Evolutionary conservation across 2,113 vertebrate genomes (phyloP).

Genomic region (Pyxicephalus adspersus): DNA sequence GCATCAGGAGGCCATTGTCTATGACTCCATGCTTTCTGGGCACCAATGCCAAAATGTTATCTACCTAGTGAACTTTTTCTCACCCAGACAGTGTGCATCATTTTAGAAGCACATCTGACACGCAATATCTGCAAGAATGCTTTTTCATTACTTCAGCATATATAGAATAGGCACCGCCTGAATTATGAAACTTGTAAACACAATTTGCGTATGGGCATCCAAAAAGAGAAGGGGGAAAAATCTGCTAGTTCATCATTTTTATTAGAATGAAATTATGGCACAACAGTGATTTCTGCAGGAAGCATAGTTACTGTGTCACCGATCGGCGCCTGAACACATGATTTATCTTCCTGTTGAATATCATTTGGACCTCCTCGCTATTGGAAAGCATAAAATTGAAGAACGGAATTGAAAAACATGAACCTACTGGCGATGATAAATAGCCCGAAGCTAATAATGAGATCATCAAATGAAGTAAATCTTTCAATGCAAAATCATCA

Average conservation of each 20-base stretch:
- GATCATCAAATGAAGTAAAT: slow-evolving; percentile 54
- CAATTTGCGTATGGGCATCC: slow-evolving; percentile 54
- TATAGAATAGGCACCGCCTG: slow-evolving; percentile 39
- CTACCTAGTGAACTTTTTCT: slow-evolving; percentile 39
- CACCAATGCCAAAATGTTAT: neutral
- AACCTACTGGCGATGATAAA: slow-evolving; percentile 44
- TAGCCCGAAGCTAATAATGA: slow-evolving; percentile 50
- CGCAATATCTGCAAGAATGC: slow-evolving; percentile 35
- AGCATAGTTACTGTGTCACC: slow-evolving; percentile 50
- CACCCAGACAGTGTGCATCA: slow-evolving; percentile 47
- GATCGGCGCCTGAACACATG: slow-evolving; percentile 37
- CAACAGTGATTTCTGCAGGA: slow-evolving; percentile 52
- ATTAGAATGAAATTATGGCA: slow-evolving; percentile 54
- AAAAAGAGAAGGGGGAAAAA: slow-evolving; percentile 44
- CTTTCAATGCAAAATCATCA: slow-evolving; percentile 55
- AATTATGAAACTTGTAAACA: slow-evolving; percentile 54
- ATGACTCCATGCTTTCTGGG: neutral
- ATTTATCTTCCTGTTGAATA: slow-evolving; percentile 53
- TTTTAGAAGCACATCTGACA: slow-evolving; percentile 37
- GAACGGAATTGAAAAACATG: slow-evolving; percentile 53
- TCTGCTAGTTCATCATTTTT: slow-evolving; percentile 53
- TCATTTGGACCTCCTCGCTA: slow-evolving; percentile 55
- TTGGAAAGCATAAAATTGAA: slow-evolving; percentile 56
- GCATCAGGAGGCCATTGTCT: neutral
- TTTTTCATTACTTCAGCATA: slow-evolving; percentile 53